Evolutionary conservation across 2,888 invertebrate genomes (phyloP), one percentile per base, ranked within the genome.

Genomic region (Panopea generosa): DNA sequence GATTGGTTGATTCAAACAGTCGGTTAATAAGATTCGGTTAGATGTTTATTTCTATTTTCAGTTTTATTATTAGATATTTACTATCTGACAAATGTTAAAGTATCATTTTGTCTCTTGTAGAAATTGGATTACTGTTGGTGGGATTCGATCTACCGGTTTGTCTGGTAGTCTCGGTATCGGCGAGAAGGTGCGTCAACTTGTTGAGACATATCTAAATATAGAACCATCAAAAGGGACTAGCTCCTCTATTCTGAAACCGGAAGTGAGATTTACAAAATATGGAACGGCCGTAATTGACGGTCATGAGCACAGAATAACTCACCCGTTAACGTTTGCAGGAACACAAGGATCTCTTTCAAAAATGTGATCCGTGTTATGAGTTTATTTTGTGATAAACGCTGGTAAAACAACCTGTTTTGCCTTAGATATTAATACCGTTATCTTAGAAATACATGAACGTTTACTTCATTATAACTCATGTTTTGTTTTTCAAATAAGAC

Each of bases 71-170:
- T 33, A 33, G 11, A 33, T 33, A 4, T n/a, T n/a, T n/a, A n/a
- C n/a, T n/a, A n/a, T n/a, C n/a, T n/a, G n/a, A n/a, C n/a, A n/a
- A n/a, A n/a, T n/a, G n/a, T n/a, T n/a, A n/a, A n/a, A n/a, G n/a
- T n/a, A 7, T 33, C 33, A 33, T 33, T 4, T 33, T 33, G 4
- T 33, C 6, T 33, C 11, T 40, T 61, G 71, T 45, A 77, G 77
- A 38, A 72, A 71, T 29, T 77, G 77, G 77, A 63, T 77, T 40
- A 88, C 88, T 6, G 85, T 87, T 29, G 89, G 88, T 49, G 90
- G 90, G 18, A 90, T 90, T 16, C 71, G 90, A 22, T 90, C 90
- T 0, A 90, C 90, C 1, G 90, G 90, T 0, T 68, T 89, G 20
- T 87, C 89, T 40, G 88, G 84, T 18, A 84, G 86, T 49, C 83